Conservation (phyloP, 2,797 vertebrate species). For the Mormyrus proboscirostris region DNA sequence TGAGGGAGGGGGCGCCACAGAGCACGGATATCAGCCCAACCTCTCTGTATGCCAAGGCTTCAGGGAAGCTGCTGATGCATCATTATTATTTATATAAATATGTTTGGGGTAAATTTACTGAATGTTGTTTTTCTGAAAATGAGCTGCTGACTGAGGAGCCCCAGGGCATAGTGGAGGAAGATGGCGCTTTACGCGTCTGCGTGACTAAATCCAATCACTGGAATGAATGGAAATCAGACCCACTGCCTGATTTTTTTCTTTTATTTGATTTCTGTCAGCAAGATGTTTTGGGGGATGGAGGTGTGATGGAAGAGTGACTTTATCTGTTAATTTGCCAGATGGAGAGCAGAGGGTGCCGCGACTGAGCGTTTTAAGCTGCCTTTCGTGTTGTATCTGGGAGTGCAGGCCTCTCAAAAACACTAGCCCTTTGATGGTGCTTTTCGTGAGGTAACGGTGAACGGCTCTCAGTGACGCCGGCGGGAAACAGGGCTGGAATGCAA, state of each 20-base stretch:
- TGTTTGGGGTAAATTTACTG: background rate
- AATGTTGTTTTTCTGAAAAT: conserved; percentile 1
- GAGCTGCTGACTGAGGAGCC: background rate
- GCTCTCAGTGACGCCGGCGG: background rate
- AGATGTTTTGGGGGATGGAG: background rate
- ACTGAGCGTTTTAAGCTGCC: background rate
- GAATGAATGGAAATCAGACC: background rate
- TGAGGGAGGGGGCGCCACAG: background rate
- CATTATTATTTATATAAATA: background rate
- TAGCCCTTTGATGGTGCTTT: conserved; percentile 4
- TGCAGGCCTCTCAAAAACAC: background rate
- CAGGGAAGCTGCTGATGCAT: background rate
- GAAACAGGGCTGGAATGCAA: conserved; percentile 3
- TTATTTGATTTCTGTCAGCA: background rate
- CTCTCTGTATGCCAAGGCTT: background rate
- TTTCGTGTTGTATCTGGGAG: background rate
- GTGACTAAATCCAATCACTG: background rate
- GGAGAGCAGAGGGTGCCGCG: background rate
- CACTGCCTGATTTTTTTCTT: background rate
- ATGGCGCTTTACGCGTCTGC: background rate
- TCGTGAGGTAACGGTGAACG: background rate
- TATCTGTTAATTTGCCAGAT: background rate
- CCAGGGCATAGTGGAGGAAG: background rate
- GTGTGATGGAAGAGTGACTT: background rate
- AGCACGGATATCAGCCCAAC: background rate